Evolutionary conservation across 2,113 vertebrate species (phyloP), one percentile per base, ranked within the genome.

Genomic region (Nycticryphes semicollaris): DNA sequence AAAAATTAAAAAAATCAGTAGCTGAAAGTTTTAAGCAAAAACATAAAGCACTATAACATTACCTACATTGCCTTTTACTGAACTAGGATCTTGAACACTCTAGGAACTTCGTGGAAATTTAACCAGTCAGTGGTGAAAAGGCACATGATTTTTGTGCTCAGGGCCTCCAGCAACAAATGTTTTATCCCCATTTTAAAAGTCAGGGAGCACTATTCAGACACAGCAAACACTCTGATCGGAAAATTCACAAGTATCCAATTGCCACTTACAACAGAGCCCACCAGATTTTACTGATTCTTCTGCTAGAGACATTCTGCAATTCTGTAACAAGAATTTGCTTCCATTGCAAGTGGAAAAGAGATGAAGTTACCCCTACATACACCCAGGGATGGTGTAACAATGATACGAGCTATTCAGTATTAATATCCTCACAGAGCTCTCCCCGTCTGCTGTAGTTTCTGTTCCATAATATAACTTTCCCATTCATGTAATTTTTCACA

Each of bases 131-230:
- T 69, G 91, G 89, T 96, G 78, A 97, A 96, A 98, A 98, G 98
- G 98, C 98, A 98, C 97, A 63, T 93, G 85, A 97, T 90, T 97
- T 92, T 89, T 96, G 96, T 96, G 96, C 97, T 97, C 96, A 73
- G 77, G 87, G 78, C 75, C 66, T 92, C 56, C 62, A 96, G 56
- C 78, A 93, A 90, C 59, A 54, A 41, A 25, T 77, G 70, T 47
- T 90, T 81, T 64, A 79, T 77, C 54, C 68, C 57, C 88, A 94
- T 53, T 53, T 87, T 90, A 69, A 79, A 89, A 83, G 67, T 70
- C 76, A 87, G 60, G 63, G 53, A 81, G 30, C 4, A 6, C 60
- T 87, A 33, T 79, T 79, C 82, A 12, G 37, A 74, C 23, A 85
- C 74, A 85, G 73, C 53, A 91, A 68, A 72, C 27, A 17, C 24